A percentile compares a stretch with the other conserved stretches of the same genome.
Evolutionary conservation across 2,888 invertebrate genomes (phyloP).

Genomic region (Drosophila siamana): DNA sequence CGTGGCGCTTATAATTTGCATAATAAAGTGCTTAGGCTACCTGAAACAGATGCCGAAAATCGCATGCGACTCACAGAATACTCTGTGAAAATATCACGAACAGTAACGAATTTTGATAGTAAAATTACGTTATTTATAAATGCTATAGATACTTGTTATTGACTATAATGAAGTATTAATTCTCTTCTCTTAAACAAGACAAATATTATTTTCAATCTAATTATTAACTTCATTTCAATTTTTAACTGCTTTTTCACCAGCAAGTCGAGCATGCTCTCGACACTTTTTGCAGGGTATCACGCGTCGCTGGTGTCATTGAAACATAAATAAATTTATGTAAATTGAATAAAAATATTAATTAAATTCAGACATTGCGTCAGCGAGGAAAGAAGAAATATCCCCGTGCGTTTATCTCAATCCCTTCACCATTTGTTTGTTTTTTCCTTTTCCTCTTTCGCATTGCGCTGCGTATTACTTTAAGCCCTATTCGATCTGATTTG

Average conservation of each 20-base stretch:
- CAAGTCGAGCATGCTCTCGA: background rate
- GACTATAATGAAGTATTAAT: too few relatives aligned
- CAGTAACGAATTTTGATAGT: background rate
- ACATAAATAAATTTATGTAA: conserved; percentile 79
- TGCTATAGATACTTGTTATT: too few relatives aligned
- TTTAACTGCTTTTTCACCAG: background rate
- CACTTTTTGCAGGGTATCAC: background rate
- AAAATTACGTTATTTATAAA: background rate
- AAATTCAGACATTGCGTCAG: conserved; percentile 65
- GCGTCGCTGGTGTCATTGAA: conserved; percentile 49
- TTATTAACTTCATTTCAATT: background rate
- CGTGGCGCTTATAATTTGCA: conserved; percentile 78
- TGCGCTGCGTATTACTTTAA: conserved; percentile 22
- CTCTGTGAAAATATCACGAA: background rate
- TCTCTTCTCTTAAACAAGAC: too few relatives aligned
- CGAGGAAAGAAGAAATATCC: conserved; percentile 20
- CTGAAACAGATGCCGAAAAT: conserved; percentile 65
- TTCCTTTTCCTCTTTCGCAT: background rate
- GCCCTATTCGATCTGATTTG: conserved; percentile 25
- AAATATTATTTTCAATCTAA: too few relatives aligned
- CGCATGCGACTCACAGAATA: conserved; percentile 2
- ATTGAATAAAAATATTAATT: conserved; percentile 71
- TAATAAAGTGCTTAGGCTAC: conserved; percentile 80
- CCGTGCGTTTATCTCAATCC: background rate
- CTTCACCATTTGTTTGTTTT: background rate